Evolutionary conservation across 1,140 invertebrate species (phyloP), one percentile per base, ranked within the genome.

Genomic region (Alviniconcha marisindica): DNA sequence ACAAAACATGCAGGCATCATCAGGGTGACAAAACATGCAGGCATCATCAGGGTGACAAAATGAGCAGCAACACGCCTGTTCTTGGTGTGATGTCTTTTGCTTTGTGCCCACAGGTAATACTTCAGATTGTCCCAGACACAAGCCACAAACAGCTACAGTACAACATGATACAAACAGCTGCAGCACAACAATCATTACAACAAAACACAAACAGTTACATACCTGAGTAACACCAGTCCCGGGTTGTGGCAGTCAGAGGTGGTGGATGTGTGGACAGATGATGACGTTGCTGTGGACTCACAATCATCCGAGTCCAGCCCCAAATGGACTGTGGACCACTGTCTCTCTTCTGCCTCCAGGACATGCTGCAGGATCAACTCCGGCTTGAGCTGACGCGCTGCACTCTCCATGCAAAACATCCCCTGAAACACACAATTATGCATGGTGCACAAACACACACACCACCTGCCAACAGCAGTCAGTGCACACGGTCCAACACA

Each of bases 351-450:
- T n/a, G 84, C 83, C 38, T 84, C 84, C 31, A 73, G 28, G 21
- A 87, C 82, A 36, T 73, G 76, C 48, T 79, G 69, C 48, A 56
- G n/a, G n/a, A 87, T 74, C n/a, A 81, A 80, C 51, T 80, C 83
- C 2, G 86, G 82, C 56, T 80, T 84, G n/a, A 87, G 33, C 71
- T 87, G 86, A 7, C 48, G 18, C 44, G 83, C 40, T 12, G 48
- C 40, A 66, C 82, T 85, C 33, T 83, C 78, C 31, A 77, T 79
- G 0, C 79, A 40, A 60, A 85, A 87, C 86, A 84, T 84, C 40
- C 36, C 76, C 80, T 83, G 79, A 28, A 33, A 38, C 28, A 79
- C 0, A 36, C n/a, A 31, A 40, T n/a, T n/a, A n/a, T n/a, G n/a
- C n/a, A n/a, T n/a, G n/a, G n/a, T 0, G 38, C 4, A 14, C n/a